A percentile compares a stretch with the other conserved stretches of the same genome.
phyloP scores from a whole-genome alignment of 1,140 invertebrate species.

The Anoplophora glabripennis region DNA sequence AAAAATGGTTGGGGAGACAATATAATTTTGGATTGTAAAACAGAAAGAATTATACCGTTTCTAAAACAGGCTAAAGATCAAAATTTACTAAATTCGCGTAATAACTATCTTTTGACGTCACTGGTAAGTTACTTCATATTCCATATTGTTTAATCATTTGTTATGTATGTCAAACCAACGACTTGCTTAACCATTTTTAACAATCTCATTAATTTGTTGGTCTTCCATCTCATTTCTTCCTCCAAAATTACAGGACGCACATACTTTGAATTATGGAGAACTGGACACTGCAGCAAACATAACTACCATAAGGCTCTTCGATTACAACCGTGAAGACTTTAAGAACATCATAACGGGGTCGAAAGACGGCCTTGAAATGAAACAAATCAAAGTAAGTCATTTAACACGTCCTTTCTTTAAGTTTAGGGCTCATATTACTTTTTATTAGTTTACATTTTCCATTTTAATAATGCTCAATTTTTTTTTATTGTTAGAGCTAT shows the following conservation, averaged over 20 bases:
- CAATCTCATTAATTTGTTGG: too few relatives aligned
- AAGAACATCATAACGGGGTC: slow-evolving; percentile 10
- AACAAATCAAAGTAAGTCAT: too few relatives aligned
- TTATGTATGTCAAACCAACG: too few relatives aligned
- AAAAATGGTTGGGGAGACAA: slow-evolving; percentile 65
- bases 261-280: slow-evolving; percentile 35
- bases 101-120: slow-evolving; percentile 57
- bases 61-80: slow-evolving; percentile 77
- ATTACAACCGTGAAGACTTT: slow-evolving; percentile 54
- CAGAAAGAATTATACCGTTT: slow-evolving; percentile 62
- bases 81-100: slow-evolving; percentile 73
- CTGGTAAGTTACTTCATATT: slow-evolving; percentile 44
- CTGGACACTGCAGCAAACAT: slow-evolving; percentile 65
- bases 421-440: too few relatives aligned
- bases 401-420: too few relatives aligned
- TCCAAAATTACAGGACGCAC: slow-evolving; percentile 44
- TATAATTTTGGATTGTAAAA: slow-evolving; percentile 75
- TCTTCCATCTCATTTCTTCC: too few relatives aligned
- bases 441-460: too few relatives aligned
- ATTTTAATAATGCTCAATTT: too few relatives aligned
- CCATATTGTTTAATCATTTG: too few relatives aligned
- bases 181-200: neutral
- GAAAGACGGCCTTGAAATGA: slow-evolving; percentile 27
- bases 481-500: too few relatives aligned
- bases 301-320: slow-evolving; percentile 68